Evolutionary conservation across 2,888 invertebrate species (phyloP).

Genomic region (Alentia gelatinosa): DNA sequence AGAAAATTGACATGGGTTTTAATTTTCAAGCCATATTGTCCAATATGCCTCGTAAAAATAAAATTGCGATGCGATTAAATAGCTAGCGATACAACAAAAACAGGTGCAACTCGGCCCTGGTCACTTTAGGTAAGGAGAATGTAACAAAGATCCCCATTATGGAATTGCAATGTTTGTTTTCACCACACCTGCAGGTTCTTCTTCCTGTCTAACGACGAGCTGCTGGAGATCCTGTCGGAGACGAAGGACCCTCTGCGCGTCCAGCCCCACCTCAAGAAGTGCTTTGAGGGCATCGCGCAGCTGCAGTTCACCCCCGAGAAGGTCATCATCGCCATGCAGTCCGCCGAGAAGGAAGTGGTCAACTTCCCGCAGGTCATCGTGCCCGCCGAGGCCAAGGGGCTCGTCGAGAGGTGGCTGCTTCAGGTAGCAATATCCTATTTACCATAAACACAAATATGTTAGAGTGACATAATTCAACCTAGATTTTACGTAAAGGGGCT

Average conservation of each 20-base stretch:
- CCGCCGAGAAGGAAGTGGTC: conserved; percentile 79
- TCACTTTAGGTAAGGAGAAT: too few relatives aligned
- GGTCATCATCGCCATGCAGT: conserved; percentile 79
- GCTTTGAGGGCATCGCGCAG: conserved; percentile 80
- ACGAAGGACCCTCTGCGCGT: conserved; percentile 80
- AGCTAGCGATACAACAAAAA: too few relatives aligned
- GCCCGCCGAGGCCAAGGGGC: conserved; percentile 78
- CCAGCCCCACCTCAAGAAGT: conserved; percentile 81
- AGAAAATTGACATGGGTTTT: too few relatives aligned
- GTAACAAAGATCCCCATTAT: too few relatives aligned
- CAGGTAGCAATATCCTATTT: conserved; percentile 70
- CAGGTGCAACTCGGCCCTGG: too few relatives aligned
- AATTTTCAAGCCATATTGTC: too few relatives aligned
- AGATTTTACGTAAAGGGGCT: too few relatives aligned
- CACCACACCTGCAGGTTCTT: conserved; percentile 76
- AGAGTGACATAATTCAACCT: too few relatives aligned
- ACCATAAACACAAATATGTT: too few relatives aligned
- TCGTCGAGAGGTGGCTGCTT: conserved; percentile 79
- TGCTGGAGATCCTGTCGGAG: conserved; percentile 80
- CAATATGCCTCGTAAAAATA: too few relatives aligned
- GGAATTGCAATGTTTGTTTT: too few relatives aligned
- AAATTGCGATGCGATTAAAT: too few relatives aligned
- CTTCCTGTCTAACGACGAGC: conserved; percentile 80
- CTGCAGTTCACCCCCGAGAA: conserved; percentile 76
- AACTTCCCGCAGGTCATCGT: conserved; percentile 73